A percentile compares a stretch with the other conserved stretches of the same genome.
Evolutionary conservation across 2,113 vertebrate species (phyloP).

Genomic region (mouse (Mus musculus)): GRCm39 chr14:29089001-29089500

Average conservation of each 20-base stretch:
- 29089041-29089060: neutral
- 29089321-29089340: constrained; percentile 44
- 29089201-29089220: neutral
- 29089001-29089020: neutral
- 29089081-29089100: neutral
- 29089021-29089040: neutral
- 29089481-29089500: neutral
- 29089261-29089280: constrained; percentile 13
- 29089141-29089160: constrained; percentile 40
- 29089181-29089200: constrained; percentile 33
- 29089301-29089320: neutral
- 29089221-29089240: constrained; percentile 19
- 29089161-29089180: neutral
- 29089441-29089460: neutral
- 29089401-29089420: neutral
- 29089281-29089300: constrained; percentile 15
- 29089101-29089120: neutral
- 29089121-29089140: constrained; percentile 24
- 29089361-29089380: constrained; percentile 51
- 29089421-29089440: neutral
- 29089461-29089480: neutral
- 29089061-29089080: constrained; percentile 42
- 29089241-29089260: constrained; percentile 16
- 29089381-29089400: neutral
- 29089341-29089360: neutral